These are phyloP conservation scores for Heliconius himera DNA, from an alignment of 1,140 invertebrate species.

Conservation along the genomic window DNA sequence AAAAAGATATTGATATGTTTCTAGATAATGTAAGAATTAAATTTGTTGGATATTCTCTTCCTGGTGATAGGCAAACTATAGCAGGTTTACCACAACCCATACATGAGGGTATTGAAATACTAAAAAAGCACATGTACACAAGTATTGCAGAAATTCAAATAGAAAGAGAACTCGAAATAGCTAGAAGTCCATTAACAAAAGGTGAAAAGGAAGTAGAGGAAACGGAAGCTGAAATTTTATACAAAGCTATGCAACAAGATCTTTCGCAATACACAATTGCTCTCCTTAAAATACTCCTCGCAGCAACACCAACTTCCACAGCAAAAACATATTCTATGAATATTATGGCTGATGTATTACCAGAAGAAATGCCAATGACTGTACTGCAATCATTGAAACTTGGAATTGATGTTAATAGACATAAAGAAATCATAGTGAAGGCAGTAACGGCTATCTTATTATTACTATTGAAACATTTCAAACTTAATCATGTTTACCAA, in stretches of 20 bases:
- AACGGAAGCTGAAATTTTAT: slow-evolving; percentile 93
- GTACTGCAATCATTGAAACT: slow-evolving; percentile 98
- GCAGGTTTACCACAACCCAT: slow-evolving; percentile 97
- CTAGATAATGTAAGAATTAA: slow-evolving; percentile 95
- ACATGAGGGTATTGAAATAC: slow-evolving; percentile 95
- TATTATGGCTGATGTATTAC: slow-evolving; percentile 98
- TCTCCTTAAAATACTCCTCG: slow-evolving; percentile 97
- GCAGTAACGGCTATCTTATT: slow-evolving; percentile 97
- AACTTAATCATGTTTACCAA: slow-evolving; percentile 99
- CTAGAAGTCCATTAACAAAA: slow-evolving; percentile 89
- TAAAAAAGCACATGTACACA: slow-evolving; percentile 94
- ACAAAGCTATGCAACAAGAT: slow-evolving; percentile 95
- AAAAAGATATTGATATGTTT: slow-evolving; percentile 95
- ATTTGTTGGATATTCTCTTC: slow-evolving; percentile 96
- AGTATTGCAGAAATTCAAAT: slow-evolving; percentile 92
- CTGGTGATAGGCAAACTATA: slow-evolving; percentile 92
- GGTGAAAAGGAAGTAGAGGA: slow-evolving; percentile 87
- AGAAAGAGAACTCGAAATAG: slow-evolving; percentile 91
- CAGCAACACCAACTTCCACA: slow-evolving; percentile 98
- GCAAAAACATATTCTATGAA: slow-evolving; percentile 99
- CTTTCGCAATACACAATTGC: slow-evolving; percentile 98
- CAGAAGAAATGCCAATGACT: slow-evolving; percentile 98
- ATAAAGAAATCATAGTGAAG: slow-evolving; percentile 99
- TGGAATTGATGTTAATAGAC: slow-evolving; percentile 98
- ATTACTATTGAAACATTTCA: slow-evolving; percentile 98